Conservation (phyloP, 1,140 invertebrate genomes). For the Pachypsylla venusta region DNA sequence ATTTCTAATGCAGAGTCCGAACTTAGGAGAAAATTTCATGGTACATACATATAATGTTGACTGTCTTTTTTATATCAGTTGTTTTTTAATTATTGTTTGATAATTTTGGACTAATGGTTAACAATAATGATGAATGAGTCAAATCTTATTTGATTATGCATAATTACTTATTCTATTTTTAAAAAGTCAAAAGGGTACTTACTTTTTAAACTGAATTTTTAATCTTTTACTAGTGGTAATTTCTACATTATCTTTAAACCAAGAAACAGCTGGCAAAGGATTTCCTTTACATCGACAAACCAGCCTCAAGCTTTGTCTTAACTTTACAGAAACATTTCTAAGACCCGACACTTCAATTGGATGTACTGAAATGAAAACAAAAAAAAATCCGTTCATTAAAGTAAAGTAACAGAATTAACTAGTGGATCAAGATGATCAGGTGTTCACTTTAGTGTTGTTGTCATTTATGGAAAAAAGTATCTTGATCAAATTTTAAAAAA, state of each 20-base stretch:
- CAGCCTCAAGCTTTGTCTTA: slow-evolving; percentile 24
- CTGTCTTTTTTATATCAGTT: too few relatives aligned
- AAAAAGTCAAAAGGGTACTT: slow-evolving; percentile 18
- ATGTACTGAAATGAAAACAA: slow-evolving; percentile 25
- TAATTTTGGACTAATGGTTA: too few relatives aligned
- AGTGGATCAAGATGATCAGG: background rate
- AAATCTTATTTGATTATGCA: too few relatives aligned
- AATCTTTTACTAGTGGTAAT: slow-evolving; percentile 23
- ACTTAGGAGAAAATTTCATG: too few relatives aligned
- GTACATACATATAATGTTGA: too few relatives aligned
- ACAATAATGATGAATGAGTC: too few relatives aligned
- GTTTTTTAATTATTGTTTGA: too few relatives aligned
- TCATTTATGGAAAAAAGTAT: background rate
- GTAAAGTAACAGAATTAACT: background rate
- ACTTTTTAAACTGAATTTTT: slow-evolving; percentile 30
- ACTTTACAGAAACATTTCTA: slow-evolving; percentile 24
- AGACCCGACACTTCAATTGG: slow-evolving; percentile 26
- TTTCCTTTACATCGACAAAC: slow-evolving; percentile 28
- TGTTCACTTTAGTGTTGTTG: background rate
- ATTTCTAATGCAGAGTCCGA: too few relatives aligned
- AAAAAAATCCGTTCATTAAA: background rate
- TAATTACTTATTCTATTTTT: too few relatives aligned
- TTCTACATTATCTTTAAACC: slow-evolving; percentile 28
- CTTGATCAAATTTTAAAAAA: background rate
- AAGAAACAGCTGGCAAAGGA: slow-evolving; percentile 27